Conservation (phyloP, 2,888 invertebrate genomes). For the Lochmaea capreae region DNA sequence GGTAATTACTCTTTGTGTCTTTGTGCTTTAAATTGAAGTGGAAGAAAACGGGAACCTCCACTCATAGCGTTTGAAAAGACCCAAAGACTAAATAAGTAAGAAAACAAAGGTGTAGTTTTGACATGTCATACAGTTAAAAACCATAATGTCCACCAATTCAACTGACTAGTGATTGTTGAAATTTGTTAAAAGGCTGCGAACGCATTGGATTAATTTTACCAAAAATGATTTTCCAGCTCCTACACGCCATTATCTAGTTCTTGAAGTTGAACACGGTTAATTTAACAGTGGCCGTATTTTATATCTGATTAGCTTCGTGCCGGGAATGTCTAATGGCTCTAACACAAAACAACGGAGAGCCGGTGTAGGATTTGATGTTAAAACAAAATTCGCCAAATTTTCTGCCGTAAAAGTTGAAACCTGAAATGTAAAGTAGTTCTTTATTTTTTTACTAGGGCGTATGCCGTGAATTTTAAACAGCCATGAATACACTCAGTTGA, state of each 20-base stretch:
- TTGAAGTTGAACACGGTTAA: constrained; percentile 51
- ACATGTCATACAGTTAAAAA: too few species aligned
- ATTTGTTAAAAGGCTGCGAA: neutral
- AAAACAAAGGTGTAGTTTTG: too few species aligned
- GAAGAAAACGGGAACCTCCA: too few species aligned
- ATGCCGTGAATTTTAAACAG: constrained; percentile 35
- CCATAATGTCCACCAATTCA: too few species aligned
- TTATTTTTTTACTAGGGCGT: constrained; percentile 29
- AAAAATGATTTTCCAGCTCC: constrained; percentile 28
- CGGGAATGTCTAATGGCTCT: constrained; percentile 48
- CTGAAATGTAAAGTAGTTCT: constrained; percentile 44
- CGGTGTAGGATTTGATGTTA: constrained; percentile 32
- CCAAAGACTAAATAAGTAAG: too few species aligned
- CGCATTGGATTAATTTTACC: constrained; percentile 22
- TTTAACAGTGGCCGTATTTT: constrained; percentile 53
- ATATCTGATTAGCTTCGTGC: constrained; percentile 54
- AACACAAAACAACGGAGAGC: constrained; percentile 42
- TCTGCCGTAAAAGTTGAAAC: constrained; percentile 44
- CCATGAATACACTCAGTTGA: constrained; percentile 28
- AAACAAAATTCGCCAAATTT: constrained; percentile 40
- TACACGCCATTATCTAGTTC: constrained; percentile 51
- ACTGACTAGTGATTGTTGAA: too few species aligned
- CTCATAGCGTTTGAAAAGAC: too few species aligned
- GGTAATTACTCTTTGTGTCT: too few species aligned
- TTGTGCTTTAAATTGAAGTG: too few species aligned